These are phyloP conservation scores for Rhombomys opimus DNA, from an alignment of 2,113 vertebrate genomes.

Conservation along the genomic window DNA sequence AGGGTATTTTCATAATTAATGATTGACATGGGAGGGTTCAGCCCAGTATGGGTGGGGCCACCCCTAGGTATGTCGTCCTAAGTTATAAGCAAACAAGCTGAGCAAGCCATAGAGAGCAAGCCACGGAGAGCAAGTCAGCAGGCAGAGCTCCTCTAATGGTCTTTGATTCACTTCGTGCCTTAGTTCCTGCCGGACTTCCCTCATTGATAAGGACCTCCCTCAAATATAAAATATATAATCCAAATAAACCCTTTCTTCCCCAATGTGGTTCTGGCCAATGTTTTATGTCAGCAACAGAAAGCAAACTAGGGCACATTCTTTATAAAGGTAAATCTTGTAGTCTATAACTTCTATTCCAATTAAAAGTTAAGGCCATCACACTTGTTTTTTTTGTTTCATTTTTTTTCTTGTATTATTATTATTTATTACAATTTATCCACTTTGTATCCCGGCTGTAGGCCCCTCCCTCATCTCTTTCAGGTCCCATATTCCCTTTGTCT, in stretches of 20 bases:
- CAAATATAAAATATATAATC: neutral
- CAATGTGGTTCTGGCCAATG: neutral
- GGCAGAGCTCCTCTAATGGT: neutral
- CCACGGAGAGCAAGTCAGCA: neutral
- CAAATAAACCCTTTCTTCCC: neutral
- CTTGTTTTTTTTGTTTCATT: too few species aligned
- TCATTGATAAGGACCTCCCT: neutral
- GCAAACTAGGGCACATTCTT: neutral
- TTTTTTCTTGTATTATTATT: too few species aligned
- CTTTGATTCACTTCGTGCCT: neutral
- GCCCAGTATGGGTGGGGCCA: neutral
- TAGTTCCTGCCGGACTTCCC: neutral
- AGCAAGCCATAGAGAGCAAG: neutral
- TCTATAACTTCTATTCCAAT: constrained; percentile 56
- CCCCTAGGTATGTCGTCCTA: neutral
- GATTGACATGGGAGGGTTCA: neutral
- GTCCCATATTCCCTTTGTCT: too few species aligned
- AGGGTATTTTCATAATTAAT: neutral
- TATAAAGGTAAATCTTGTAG: constrained; percentile 29
- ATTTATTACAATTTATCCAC: too few species aligned
- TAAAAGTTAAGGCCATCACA: constrained; percentile 2
- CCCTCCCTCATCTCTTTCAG: too few species aligned
- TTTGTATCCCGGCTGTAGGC: too few species aligned
- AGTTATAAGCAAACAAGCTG: neutral
- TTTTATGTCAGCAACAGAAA: neutral